These are phyloP conservation scores for Macaca nemestrina DNA, from an alignment of 2,113 vertebrate species.

Conservation along the genomic window DNA sequence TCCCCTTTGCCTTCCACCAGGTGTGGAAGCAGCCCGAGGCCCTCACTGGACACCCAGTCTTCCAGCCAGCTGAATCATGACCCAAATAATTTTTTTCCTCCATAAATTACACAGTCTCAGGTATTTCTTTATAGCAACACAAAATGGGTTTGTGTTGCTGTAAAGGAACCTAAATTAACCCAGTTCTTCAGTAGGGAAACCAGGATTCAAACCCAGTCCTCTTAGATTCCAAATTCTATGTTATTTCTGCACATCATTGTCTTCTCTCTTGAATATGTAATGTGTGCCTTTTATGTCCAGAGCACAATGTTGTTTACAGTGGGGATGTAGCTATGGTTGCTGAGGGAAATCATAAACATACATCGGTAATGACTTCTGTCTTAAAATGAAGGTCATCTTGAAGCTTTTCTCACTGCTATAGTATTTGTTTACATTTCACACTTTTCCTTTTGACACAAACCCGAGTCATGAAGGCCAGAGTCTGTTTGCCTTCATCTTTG, in stretches of 20 bases:
- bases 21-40: too few relatives aligned
- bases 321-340: neutral
- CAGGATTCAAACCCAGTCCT: neutral
- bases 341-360: neutral
- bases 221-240: neutral
- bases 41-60: too few relatives aligned
- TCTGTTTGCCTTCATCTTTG: neutral
- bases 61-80: too few relatives aligned
- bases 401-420: neutral
- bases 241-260: neutral
- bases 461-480: neutral
- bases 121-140: too few relatives aligned
- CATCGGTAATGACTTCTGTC: neutral
- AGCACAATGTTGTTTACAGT: neutral
- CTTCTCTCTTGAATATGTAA: neutral
- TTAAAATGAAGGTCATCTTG: neutral
- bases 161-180: neutral
- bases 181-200: neutral
- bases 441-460: neutral
- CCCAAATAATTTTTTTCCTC: too few relatives aligned
- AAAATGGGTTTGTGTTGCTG: too few relatives aligned
- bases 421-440: neutral
- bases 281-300: neutral
- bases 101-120: too few relatives aligned
- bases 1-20: too few relatives aligned